A percentile compares a stretch with the other conserved stretches of the same genome.
phyloP scores from a whole-genome alignment of 2,113 vertebrate genomes.

The Pterocles burchelli region DNA sequence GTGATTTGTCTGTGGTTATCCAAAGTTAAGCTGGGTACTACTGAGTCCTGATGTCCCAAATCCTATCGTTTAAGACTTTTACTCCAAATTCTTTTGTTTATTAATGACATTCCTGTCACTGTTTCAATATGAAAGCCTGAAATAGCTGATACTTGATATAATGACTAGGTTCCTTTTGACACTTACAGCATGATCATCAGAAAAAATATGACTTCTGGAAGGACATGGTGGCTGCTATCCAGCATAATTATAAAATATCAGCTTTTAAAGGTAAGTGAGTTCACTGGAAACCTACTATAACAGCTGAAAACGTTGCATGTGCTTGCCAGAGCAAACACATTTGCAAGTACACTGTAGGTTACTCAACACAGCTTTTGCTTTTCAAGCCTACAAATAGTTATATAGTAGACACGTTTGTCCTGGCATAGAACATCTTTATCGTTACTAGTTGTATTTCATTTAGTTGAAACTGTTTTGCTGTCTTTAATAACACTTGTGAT shows the following conservation, averaged over 20 bases:
- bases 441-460: not conserved
- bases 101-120: not conserved
- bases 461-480: not conserved
- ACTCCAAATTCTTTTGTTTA: not conserved
- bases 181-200: slow-evolving; percentile 80
- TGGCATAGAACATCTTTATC: not conserved
- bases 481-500: not conserved
- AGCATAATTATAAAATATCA: slow-evolving; percentile 94
- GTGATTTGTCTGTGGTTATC: not conserved
- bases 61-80: not conserved
- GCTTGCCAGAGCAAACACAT: not conserved
- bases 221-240: slow-evolving; percentile 91
- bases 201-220: slow-evolving; percentile 94
- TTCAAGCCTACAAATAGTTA: not conserved
- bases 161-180: slow-evolving; percentile 37
- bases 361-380: not conserved
- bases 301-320: not conserved
- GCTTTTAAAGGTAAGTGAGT: slow-evolving; percentile 90
- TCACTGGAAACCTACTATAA: not conserved
- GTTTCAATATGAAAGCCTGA: not conserved
- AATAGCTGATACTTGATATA: not conserved
- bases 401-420: not conserved
- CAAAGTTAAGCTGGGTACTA: not conserved
- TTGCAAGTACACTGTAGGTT: not conserved
- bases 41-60: not conserved